Evolutionary conservation across 2,888 invertebrate species (phyloP).

Genomic region (Hypercompe scribonia): DNA sequence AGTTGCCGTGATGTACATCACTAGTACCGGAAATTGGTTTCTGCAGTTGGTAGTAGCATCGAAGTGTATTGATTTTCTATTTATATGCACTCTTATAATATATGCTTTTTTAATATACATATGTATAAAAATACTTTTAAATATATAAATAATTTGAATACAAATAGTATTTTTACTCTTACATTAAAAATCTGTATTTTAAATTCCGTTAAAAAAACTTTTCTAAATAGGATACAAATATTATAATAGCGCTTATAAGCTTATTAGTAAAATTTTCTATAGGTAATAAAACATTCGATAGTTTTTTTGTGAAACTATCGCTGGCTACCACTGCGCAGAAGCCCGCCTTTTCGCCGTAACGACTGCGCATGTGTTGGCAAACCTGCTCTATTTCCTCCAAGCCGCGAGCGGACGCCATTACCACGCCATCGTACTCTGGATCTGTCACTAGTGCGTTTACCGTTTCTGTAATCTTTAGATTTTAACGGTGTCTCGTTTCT

Average conservation of each 20-base stretch:
- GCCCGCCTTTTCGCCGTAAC: constrained; percentile 74
- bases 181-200: neutral
- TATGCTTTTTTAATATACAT: neutral
- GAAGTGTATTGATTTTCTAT: constrained; percentile 51
- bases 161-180: neutral
- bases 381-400: constrained; percentile 79
- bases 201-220: neutral
- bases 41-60: constrained; percentile 48
- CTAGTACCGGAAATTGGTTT: constrained; percentile 53
- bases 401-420: constrained; percentile 83
- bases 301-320: neutral
- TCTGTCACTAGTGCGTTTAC: constrained; percentile 78
- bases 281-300: neutral
- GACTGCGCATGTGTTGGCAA: constrained; percentile 78
- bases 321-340: constrained; percentile 62
- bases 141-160: neutral
- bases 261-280: neutral
- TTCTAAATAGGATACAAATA: neutral
- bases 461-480: constrained; percentile 61
- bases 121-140: neutral
- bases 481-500: constrained; percentile 59
- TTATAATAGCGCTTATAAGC: neutral
- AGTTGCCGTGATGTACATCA: constrained; percentile 48
- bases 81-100: constrained; percentile 12
- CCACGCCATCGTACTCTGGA: constrained; percentile 80